Evolutionary conservation across 2,888 invertebrate genomes (phyloP).

Genomic region (Dendrolimus pini): DNA sequence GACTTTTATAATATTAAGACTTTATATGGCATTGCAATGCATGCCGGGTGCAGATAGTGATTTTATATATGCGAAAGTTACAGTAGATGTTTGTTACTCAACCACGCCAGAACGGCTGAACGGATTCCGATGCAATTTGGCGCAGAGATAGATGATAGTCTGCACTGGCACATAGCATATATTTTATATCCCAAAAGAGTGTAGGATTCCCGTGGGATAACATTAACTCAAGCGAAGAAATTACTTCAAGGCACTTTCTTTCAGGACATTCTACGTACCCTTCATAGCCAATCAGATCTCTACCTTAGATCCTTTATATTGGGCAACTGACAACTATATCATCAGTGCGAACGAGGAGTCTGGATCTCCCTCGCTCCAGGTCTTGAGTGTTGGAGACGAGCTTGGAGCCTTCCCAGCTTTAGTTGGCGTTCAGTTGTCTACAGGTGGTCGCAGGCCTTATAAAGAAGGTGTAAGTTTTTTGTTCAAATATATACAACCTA

Average conservation of each 20-base stretch:
- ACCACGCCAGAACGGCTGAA: too few species aligned
- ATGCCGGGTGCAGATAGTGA: too few species aligned
- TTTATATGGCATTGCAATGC: too few species aligned
- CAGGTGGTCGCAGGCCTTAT: constrained; percentile 61
- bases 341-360: constrained; percentile 79
- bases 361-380: constrained; percentile 44
- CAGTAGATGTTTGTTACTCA: too few species aligned
- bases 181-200: too few species aligned
- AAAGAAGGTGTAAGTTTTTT: constrained; percentile 74
- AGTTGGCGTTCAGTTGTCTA: constrained; percentile 51
- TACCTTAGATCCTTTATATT: constrained; percentile 74
- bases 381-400: constrained; percentile 80
- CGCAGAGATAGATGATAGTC: too few species aligned
- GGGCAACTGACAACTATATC: constrained; percentile 84
- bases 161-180: too few species aligned
- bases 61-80: too few species aligned
- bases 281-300: constrained; percentile 80
- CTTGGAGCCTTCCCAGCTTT: constrained; percentile 81
- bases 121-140: too few species aligned
- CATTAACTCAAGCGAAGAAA: too few species aligned
- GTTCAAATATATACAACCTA: background rate
- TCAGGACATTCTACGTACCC: constrained; percentile 79
- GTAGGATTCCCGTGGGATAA: too few species aligned
- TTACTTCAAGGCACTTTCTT: constrained; percentile 8
- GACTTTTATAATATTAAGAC: too few species aligned